These are phyloP conservation scores for Drosophila paracracens DNA, from an alignment of 2,888 invertebrate species.

Conservation along the genomic window DNA sequence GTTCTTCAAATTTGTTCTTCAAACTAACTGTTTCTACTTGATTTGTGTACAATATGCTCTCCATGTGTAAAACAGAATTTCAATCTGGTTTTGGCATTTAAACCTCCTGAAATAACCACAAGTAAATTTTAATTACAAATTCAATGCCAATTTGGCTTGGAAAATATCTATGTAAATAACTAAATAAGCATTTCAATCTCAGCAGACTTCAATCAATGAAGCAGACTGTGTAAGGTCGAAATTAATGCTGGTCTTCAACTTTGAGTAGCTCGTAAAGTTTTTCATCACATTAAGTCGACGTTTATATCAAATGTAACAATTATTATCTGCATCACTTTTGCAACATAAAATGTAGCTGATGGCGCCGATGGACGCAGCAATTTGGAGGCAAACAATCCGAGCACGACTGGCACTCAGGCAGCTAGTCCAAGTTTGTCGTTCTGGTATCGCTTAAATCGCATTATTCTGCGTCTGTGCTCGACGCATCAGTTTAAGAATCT, in stretches of 20 bases:
- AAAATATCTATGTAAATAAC: neutral
- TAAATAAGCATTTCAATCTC: neutral
- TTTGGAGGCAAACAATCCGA: conserved; percentile 77
- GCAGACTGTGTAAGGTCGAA: neutral
- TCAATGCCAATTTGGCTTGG: neutral
- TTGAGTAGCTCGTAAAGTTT: neutral
- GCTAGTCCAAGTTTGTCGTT: conserved; percentile 85
- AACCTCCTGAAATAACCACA: neutral
- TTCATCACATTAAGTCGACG: neutral
- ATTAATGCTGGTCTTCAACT: neutral
- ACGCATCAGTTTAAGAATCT: conserved; percentile 92
- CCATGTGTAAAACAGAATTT: neutral
- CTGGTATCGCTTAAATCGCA: conserved; percentile 85
- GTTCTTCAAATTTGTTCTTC: no score
- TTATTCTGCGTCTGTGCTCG: conserved; percentile 88
- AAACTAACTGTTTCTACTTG: neutral
- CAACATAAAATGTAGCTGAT: conserved; percentile 58
- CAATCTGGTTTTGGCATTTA: neutral
- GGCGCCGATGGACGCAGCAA: conserved; percentile 79
- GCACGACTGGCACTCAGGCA: conserved; percentile 51
- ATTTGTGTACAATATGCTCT: neutral
- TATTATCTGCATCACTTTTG: neutral
- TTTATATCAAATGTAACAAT: neutral
- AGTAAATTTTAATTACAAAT: neutral
- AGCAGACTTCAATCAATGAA: no score